Evolutionary conservation across 53 echinoderm and acorn worm species (phyloP).

Genomic region (Holothuria leucospilota): DNA sequence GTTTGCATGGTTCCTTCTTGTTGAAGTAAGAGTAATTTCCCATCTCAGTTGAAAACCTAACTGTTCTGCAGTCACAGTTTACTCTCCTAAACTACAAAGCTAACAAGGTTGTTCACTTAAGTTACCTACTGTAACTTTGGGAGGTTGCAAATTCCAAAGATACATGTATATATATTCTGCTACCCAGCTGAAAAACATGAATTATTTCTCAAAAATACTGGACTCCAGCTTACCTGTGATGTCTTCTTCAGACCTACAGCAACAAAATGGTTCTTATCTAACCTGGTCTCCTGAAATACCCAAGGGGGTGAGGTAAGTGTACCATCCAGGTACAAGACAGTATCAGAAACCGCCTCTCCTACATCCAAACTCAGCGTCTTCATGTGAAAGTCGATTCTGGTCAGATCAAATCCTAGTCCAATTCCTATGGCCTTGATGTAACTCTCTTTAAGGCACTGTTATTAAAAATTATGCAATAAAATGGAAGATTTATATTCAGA

Average conservation of each 20-base stretch:
- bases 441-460: conserved; percentile 97
- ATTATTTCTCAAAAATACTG: too few species aligned
- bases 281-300: conserved; percentile 87
- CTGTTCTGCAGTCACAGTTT: too few species aligned
- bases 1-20: too few species aligned
- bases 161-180: too few species aligned
- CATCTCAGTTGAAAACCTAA: too few species aligned
- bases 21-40: too few species aligned
- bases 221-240: conserved; percentile 50
- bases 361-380: conserved; percentile 59
- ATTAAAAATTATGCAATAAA: not conserved
- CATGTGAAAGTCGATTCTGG: conserved; percentile 82
- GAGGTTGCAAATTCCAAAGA: too few species aligned
- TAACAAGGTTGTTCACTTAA: too few species aligned
- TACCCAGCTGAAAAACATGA: too few species aligned
- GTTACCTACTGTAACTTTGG: too few species aligned
- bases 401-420: conserved; percentile 89
- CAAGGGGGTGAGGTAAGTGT: conserved; percentile 69
- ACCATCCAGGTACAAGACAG: conserved; percentile 78
- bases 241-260: conserved; percentile 79
- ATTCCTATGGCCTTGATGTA: conserved; percentile 97
- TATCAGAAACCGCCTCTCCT: conserved; percentile 72
- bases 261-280: conserved; percentile 88
- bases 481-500: too few species aligned
- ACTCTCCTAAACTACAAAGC: too few species aligned